A percentile compares a stretch with the other conserved stretches of the same genome.
phyloP scores from a whole-genome alignment of 2,888 invertebrate species.

The Allophyes oxyacanthae region DNA sequence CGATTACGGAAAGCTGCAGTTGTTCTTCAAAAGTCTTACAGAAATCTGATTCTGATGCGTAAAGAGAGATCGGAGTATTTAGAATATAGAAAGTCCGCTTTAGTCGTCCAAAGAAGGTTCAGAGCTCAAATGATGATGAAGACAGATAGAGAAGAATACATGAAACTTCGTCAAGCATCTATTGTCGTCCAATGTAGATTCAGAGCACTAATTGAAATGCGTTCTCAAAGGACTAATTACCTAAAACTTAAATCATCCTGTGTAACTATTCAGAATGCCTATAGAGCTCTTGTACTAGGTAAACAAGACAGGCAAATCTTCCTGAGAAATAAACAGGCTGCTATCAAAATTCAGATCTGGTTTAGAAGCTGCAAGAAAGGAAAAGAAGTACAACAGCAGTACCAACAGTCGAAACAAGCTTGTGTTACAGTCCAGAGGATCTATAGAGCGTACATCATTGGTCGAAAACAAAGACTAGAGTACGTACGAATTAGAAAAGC shows the following conservation, averaged over 20 bases:
- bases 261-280: conserved; percentile 77
- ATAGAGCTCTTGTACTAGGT: conserved; percentile 71
- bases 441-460: conserved; percentile 74
- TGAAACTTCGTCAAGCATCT: conserved; percentile 66
- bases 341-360: conserved; percentile 81
- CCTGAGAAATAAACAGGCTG: conserved; percentile 69
- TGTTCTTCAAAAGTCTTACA: conserved; percentile 84
- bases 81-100: conserved; percentile 59
- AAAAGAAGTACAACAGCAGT: conserved; percentile 65
- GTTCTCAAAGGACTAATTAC: conserved; percentile 66
- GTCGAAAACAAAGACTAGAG: conserved; percentile 69
- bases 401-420: conserved; percentile 70
- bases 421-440: conserved; percentile 80
- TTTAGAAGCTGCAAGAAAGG: conserved; percentile 73
- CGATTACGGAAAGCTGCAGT: conserved; percentile 65
- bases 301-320: conserved; percentile 68
- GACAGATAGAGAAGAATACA: conserved; percentile 58
- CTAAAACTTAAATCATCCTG: conserved; percentile 67
- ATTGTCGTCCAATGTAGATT: conserved; percentile 79
- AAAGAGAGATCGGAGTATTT: conserved; percentile 62
- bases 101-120: conserved; percentile 75
- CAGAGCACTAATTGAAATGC: conserved; percentile 76
- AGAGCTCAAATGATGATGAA: conserved; percentile 74
- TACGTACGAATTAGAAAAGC: conserved; percentile 74
- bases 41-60: conserved; percentile 76